Conservation (phyloP, 2,888 invertebrate genomes). For the Cancer borealis region DNA sequence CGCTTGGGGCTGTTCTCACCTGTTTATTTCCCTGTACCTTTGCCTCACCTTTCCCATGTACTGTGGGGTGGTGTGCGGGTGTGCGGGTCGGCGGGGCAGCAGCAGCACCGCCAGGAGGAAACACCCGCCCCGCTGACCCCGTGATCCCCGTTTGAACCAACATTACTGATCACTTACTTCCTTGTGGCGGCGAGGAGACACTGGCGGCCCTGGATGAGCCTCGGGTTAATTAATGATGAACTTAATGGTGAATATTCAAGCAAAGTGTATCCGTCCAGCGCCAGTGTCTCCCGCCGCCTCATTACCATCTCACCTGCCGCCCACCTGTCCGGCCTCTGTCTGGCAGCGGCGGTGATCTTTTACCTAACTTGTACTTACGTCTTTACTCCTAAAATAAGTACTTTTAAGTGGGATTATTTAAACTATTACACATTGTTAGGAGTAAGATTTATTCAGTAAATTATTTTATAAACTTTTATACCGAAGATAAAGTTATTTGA, state of each 20-base stretch:
- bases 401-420: neutral
- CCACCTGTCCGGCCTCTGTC: slow-evolving; percentile 13
- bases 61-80: neutral
- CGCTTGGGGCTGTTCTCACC: neutral
- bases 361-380: neutral
- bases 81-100: neutral
- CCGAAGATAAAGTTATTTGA: neutral
- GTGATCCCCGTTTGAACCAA: neutral
- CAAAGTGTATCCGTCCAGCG: neutral
- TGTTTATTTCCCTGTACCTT: neutral
- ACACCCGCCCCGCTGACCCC: neutral
- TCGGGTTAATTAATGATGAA: neutral
- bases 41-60: neutral
- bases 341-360: neutral
- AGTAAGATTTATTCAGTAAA: neutral
- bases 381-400: neutral
- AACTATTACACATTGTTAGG: neutral
- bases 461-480: neutral
- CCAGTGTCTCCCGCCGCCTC: slow-evolving; percentile 37
- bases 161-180: neutral
- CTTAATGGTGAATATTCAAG: neutral
- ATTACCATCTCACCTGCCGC: slow-evolving; percentile 14
- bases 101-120: neutral
- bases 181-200: slow-evolving; percentile 27
- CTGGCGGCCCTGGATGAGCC: neutral